Conservation (phyloP, 2,113 vertebrate species). For the Semicossyphus pulcher region DNA sequence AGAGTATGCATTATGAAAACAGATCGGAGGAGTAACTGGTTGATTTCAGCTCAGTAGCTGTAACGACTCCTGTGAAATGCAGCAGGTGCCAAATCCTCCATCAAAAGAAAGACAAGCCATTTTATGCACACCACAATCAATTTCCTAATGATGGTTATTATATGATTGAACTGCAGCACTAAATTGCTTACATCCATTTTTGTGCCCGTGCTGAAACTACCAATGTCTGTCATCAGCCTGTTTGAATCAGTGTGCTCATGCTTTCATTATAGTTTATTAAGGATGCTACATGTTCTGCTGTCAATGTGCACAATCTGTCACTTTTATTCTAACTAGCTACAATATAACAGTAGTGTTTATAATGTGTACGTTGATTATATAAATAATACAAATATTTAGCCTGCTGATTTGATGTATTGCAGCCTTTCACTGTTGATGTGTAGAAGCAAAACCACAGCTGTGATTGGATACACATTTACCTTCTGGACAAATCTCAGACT, state of each 20-base stretch:
- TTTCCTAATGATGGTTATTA: conserved; percentile 59
- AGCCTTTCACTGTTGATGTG: not conserved
- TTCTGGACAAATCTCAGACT: conserved; percentile 4
- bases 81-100: conserved; percentile 50
- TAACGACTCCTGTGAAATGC: conserved; percentile 34
- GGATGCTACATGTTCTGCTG: not conserved
- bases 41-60: conserved; percentile 23
- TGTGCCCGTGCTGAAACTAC: conserved; percentile 1
- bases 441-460: not conserved
- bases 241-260: conserved; percentile 30
- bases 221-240: conserved; percentile 40
- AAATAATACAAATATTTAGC: not conserved
- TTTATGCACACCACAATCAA: conserved; percentile 51
- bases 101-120: conserved; percentile 41
- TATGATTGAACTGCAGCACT: conserved; percentile 40
- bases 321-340: not conserved
- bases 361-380: not conserved
- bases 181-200: conserved; percentile 52
- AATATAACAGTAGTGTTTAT: not conserved
- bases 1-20: no score
- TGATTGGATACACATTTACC: not conserved
- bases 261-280: not conserved
- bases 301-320: not conserved
- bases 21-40: conserved; percentile 7
- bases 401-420: not conserved